Evolutionary conservation across 2,113 vertebrate genomes (phyloP), one percentile per base, ranked within the genome.

Genomic region (Notechis scutatus): DNA sequence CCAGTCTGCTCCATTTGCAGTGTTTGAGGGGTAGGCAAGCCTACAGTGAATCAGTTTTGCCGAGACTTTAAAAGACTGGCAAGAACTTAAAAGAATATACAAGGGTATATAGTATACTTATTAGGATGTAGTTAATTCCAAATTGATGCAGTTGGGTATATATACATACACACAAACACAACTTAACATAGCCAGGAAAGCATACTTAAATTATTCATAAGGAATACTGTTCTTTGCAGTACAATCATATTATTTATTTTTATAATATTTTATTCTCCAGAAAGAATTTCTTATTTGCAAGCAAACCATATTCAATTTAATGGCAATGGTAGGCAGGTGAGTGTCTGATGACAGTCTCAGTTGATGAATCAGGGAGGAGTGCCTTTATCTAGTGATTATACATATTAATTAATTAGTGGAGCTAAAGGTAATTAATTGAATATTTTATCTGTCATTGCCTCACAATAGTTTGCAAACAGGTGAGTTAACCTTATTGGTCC

Each of bases 1-100:
- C 2, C 11, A 0, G 18, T 0, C 26, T 0, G 1, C 57, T 24
- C 47, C 0, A 0, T 50, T 92, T 88, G 50, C 18, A 20, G 3
- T 92, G 39, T 81, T 92, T 91, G 39, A 92, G 47, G 10, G 18
- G 91, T 90, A 91, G 87, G 47, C 92, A 92, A 87, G 85, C 21
- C 24, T 93, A 87, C 47, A 87, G 74, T 3, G 47, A 85, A 87
- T 61, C 56, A 6, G 42, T 90, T 88, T 64, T 64, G n/a, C 57
- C 50, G 11, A 50, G 85, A 45, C 52, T 91, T 55, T 59, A 55
- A 59, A 91, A 89, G 64, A 92, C 47, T 39, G 9, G 6, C 0
- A 0, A n/a, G 12, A 90, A 91, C 89, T 64, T 92, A 47, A 91
- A 91, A 61, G 59, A 14, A 64, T 93, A 88, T 47, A 39, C 59